Percentiles rank a stretch among this genome's conserved stretches.
Evolutionary conservation across 2,888 invertebrate species (phyloP).

Genomic region (Meliscaeva auricollis): DNA sequence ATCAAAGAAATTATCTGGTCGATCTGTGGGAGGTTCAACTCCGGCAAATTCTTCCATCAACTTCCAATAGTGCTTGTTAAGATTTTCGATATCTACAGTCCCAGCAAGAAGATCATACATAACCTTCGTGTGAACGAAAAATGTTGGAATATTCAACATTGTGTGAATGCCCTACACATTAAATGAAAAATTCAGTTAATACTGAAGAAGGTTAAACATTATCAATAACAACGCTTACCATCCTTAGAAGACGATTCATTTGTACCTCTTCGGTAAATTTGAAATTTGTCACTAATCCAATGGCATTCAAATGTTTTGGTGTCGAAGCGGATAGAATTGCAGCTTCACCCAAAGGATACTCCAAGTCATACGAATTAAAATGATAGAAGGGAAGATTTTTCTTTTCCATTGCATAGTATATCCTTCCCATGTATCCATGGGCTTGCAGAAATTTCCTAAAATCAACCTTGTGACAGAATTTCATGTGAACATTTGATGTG

Average conservation of each 20-base stretch:
- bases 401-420: constrained; percentile 81
- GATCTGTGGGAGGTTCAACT: constrained; percentile 87
- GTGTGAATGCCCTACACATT: constrained; percentile 87
- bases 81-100: constrained; percentile 86
- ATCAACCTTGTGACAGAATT: constrained; percentile 82
- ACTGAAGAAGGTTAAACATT: not conserved
- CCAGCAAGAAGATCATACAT: constrained; percentile 89
- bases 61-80: constrained; percentile 89
- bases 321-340: constrained; percentile 82
- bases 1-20: constrained; percentile 89
- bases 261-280: constrained; percentile 79
- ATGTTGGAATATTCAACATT: constrained; percentile 89
- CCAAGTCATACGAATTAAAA: constrained; percentile 81
- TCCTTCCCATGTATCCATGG: constrained; percentile 81
- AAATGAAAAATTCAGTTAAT: not conserved
- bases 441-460: constrained; percentile 82
- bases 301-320: constrained; percentile 80
- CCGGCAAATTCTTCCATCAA: constrained; percentile 87
- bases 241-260: constrained; percentile 81
- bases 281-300: constrained; percentile 79
- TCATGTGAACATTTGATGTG: constrained; percentile 81
- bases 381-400: constrained; percentile 81
- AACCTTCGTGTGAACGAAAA: constrained; percentile 89
- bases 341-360: constrained; percentile 82
- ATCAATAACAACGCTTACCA: constrained; percentile 77